A percentile compares a stretch with the other conserved stretches of the same genome.
phyloP scores from a whole-genome alignment of 1,140 invertebrate genomes.

The Drosophila melanogaster region DNA sequence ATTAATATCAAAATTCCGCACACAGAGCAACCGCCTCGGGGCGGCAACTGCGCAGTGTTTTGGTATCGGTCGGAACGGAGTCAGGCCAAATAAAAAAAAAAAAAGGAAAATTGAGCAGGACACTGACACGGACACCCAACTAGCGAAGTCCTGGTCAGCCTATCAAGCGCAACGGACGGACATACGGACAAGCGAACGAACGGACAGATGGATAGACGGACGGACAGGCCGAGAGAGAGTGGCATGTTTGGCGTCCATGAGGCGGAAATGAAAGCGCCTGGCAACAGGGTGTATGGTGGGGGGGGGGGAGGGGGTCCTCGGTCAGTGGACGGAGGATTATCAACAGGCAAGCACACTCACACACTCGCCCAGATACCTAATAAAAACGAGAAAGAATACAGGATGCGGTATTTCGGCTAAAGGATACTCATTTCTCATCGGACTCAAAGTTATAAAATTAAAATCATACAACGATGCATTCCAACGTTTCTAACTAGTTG shows the following conservation, averaged over 20 bases:
- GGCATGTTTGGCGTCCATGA: constrained; percentile 81
- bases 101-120: constrained; percentile 28
- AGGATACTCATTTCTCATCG: constrained; percentile 13
- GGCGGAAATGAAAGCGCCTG: constrained; percentile 77
- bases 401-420: constrained; percentile 6
- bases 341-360: constrained; percentile 62
- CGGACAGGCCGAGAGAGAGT: constrained; percentile 28
- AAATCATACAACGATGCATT: background rate
- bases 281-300: constrained; percentile 47
- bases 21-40: constrained; percentile 53
- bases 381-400: constrained; percentile 18
- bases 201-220: background rate
- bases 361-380: constrained; percentile 10
- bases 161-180: constrained; percentile 57
- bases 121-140: constrained; percentile 52
- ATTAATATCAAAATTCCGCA: constrained; percentile 82
- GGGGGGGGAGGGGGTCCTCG: constrained; percentile 19
- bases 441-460: background rate
- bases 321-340: constrained; percentile 65
- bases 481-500: too few relatives aligned
- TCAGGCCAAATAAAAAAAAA: background rate
- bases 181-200: background rate
- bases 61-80: constrained; percentile 23
- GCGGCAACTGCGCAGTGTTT: constrained; percentile 73
- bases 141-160: constrained; percentile 68